Percentiles rank a stretch among this genome's conserved stretches.
These are phyloP conservation scores for Synanthedon formicaeformis DNA, from an alignment of 2,888 invertebrate species.

Conservation along the genomic window DNA sequence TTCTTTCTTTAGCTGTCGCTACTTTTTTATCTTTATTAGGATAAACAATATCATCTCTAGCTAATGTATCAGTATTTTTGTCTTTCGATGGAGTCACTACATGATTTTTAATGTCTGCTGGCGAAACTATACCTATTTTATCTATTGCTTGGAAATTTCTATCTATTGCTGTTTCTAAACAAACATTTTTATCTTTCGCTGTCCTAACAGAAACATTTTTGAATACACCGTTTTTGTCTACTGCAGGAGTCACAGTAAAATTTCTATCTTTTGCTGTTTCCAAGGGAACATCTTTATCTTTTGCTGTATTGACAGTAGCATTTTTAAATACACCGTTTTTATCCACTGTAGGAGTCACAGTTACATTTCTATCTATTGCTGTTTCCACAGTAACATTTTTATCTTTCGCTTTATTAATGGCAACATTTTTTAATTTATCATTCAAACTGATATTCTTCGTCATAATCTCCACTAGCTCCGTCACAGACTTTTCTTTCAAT, in stretches of 20 bases:
- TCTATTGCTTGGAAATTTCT: too few species aligned
- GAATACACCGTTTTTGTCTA: neutral
- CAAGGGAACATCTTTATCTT: constrained; percentile 16
- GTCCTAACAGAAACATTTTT: constrained; percentile 15
- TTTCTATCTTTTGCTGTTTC: neutral
- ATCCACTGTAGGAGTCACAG: constrained; percentile 20
- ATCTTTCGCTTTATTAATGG: neutral
- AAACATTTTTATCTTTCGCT: constrained; percentile 16
- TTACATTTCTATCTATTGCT: neutral
- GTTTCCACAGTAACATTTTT: neutral
- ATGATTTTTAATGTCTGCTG: too few species aligned
- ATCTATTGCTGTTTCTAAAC: neutral
- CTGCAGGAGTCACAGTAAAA: constrained; percentile 15
- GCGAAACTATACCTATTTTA: constrained; percentile 2
- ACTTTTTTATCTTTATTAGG: too few species aligned
- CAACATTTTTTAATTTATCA: constrained; percentile 29
- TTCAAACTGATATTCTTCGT: constrained; percentile 23
- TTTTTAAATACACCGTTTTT: constrained; percentile 10
- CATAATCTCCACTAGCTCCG: constrained; percentile 43
- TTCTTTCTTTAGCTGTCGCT: too few species aligned
- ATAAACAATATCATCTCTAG: too few species aligned
- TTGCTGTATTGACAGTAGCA: constrained; percentile 15
- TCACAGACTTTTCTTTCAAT: constrained; percentile 41
- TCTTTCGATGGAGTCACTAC: too few species aligned
- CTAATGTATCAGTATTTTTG: too few species aligned